Percentiles rank a stretch among this genome's conserved stretches.
These are phyloP conservation scores for Theretra japonica DNA, from an alignment of 2,888 invertebrate genomes.

Conservation along the genomic window DNA sequence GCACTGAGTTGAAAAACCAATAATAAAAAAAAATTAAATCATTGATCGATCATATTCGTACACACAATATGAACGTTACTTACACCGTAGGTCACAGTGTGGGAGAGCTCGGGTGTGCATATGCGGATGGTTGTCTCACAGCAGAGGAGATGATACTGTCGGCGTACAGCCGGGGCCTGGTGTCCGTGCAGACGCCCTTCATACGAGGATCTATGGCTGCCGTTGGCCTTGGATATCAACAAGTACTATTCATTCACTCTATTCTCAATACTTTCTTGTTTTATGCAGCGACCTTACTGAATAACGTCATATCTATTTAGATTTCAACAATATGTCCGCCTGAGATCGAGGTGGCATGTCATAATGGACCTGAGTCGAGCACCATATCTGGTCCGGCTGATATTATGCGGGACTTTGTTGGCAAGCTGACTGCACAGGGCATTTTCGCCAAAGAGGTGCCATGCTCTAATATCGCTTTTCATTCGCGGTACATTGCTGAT, in stretches of 20 bases:
- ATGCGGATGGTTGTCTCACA: conserved; percentile 94
- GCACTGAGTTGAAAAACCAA: too few species aligned
- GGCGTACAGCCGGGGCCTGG: conserved; percentile 91
- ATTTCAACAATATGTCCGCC: conserved; percentile 66
- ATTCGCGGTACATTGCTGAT: conserved; percentile 90
- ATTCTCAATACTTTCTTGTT: too few species aligned
- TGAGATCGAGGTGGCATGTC: conserved; percentile 88
- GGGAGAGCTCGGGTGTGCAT: conserved; percentile 95
- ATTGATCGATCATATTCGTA: too few species aligned
- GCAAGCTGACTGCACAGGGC: conserved; percentile 51
- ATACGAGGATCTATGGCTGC: conserved; percentile 93
- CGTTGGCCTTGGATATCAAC: conserved; percentile 86
- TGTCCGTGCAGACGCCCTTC: conserved; percentile 86
- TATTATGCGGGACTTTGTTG: conserved; percentile 81
- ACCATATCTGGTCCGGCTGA: conserved; percentile 89
- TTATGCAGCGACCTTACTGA: too few species aligned
- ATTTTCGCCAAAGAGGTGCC: conserved; percentile 51
- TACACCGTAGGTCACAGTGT: conserved; percentile 74
- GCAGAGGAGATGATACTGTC: conserved; percentile 91
- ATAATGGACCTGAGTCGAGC: conserved; percentile 88
- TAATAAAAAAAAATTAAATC: too few species aligned
- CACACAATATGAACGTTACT: conserved; percentile 1
- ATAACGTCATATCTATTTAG: conserved; percentile 31
- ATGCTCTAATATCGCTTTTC: conserved; percentile 92
- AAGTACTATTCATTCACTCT: conserved; percentile 54